Conservation (phyloP, 2,113 vertebrate species). For the Aleadryas rufinucha region DNA sequence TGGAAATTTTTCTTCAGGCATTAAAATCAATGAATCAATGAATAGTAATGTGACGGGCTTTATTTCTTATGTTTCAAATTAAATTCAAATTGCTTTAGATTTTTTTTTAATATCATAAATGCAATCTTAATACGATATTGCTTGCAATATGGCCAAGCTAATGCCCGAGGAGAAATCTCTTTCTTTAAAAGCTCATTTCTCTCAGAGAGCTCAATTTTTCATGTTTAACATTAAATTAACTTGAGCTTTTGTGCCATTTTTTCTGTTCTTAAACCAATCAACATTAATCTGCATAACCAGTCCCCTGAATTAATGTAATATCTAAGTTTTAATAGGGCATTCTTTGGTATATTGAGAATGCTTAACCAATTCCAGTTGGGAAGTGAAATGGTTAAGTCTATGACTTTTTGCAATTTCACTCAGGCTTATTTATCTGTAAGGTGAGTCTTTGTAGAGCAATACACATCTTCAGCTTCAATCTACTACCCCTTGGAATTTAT, state of each 20-base stretch:
- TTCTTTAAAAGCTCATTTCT: slow-evolving; percentile 8
- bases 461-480: background rate
- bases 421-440: background rate
- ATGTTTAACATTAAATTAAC: slow-evolving; percentile 18
- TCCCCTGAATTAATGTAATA: background rate
- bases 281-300: background rate
- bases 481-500: background rate
- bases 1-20: background rate
- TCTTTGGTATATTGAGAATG: background rate
- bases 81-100: slow-evolving; percentile 15
- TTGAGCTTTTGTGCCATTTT: background rate
- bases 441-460: background rate
- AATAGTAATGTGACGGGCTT: background rate
- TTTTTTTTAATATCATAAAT: slow-evolving; percentile 22
- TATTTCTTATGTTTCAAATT: slow-evolving; percentile 31
- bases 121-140: background rate
- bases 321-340: background rate
- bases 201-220: background rate
- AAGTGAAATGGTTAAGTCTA: background rate
- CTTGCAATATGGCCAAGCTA: background rate
- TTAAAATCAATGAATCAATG: slow-evolving; percentile 22
- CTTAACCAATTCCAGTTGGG: background rate
- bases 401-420: background rate
- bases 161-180: background rate
- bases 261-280: background rate